Percentiles rank a stretch among this genome's conserved stretches.
Evolutionary conservation across 2,113 vertebrate species (phyloP).

Genomic region (Gobio gobio): DNA sequence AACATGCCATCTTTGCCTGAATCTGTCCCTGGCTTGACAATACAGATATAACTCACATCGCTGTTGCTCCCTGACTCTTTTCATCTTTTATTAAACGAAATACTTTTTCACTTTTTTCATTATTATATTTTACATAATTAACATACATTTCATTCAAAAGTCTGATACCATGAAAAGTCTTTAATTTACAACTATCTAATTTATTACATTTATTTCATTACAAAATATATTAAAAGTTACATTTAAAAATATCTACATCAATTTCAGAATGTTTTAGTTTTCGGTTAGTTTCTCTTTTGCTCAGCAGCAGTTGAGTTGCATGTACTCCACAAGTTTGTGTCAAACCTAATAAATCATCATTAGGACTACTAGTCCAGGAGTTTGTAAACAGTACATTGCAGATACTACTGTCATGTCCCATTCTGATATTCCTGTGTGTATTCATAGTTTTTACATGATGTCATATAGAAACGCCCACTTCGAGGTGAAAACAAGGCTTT

Average conservation of each 20-base stretch:
- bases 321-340: not conserved
- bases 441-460: too few species aligned
- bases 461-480: too few species aligned
- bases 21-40: constrained; percentile 9
- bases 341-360: not conserved
- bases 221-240: not conserved
- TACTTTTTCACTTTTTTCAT: not conserved
- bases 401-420: not conserved
- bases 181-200: not conserved
- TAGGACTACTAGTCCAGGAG: not conserved
- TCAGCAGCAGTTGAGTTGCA: not conserved
- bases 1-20: constrained; percentile 40
- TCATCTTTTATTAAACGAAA: not conserved
- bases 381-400: not conserved
- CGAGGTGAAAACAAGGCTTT: too few species aligned
- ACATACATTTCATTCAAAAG: not conserved
- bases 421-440: not conserved
- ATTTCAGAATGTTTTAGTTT: not conserved
- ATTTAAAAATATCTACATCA: not conserved
- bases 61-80: not conserved
- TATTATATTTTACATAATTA: not conserved
- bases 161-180: not conserved
- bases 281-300: not conserved
- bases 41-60: not conserved
- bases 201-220: not conserved